A percentile compares a stretch with the other conserved stretches of the same genome.
Conservation (phyloP, 2,113 vertebrate species). For the Eleginops maclovinus region DNA sequence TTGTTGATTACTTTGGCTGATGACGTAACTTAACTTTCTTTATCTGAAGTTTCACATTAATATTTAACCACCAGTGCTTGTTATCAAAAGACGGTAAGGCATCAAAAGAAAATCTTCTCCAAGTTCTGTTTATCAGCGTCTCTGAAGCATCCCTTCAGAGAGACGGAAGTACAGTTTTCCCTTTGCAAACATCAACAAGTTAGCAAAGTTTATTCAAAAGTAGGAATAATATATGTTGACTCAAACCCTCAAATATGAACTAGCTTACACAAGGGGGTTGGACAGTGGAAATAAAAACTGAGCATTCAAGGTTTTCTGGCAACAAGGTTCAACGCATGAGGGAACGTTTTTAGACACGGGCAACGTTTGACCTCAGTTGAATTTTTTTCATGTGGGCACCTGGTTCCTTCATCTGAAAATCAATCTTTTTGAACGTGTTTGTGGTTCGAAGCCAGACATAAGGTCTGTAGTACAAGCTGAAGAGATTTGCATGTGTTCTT, state of each 20-base stretch:
- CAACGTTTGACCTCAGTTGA: too few species aligned
- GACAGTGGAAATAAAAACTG: neutral
- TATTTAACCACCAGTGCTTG: neutral
- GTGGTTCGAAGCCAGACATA: too few species aligned
- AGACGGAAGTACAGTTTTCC: neutral
- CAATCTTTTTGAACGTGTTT: too few species aligned
- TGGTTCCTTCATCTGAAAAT: too few species aligned
- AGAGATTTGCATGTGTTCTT: too few species aligned
- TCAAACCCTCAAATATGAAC: neutral
- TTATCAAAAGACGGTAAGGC: neutral
- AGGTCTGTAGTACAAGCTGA: too few species aligned
- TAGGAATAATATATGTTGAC: neutral
- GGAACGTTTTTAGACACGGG: neutral
- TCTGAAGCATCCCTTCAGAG: neutral
- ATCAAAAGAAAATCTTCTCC: neutral
- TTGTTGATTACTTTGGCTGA: neutral
- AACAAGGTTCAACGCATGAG: neutral
- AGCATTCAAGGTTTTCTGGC: neutral
- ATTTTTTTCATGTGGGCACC: too few species aligned
- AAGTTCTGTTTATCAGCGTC: neutral
- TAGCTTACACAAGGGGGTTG: neutral
- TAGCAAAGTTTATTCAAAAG: neutral
- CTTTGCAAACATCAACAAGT: neutral
- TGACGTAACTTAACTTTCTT: neutral
- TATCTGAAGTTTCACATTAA: neutral